phyloP scores from a whole-genome alignment of 2,113 vertebrate species.

The Varanus komodoensis region DNA sequence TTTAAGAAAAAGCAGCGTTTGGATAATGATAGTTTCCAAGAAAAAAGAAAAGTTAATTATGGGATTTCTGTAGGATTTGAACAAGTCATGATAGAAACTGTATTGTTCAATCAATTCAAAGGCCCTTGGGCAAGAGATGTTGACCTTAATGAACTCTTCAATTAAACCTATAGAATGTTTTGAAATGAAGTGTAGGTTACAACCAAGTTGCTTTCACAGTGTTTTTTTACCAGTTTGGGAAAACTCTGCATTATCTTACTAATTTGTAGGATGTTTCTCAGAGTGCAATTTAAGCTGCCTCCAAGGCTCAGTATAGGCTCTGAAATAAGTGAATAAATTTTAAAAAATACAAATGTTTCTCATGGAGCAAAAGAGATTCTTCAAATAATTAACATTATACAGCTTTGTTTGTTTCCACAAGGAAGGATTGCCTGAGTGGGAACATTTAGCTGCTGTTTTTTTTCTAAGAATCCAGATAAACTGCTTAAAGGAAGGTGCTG shows the following conservation, averaged over 20 bases:
- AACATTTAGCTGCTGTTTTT: neutral
- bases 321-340: neutral
- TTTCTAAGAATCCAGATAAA: neutral
- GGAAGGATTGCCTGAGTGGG: neutral
- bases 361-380: neutral
- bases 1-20: neutral
- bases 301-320: neutral
- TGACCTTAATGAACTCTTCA: neutral
- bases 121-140: neutral
- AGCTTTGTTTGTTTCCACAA: conserved; percentile 4
- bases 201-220: neutral
- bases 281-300: conserved; percentile 20
- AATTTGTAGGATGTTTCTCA: neutral
- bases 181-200: neutral
- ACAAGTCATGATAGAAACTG: neutral
- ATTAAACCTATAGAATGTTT: conserved; percentile 8
- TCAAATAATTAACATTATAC: neutral
- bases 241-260: neutral
- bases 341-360: neutral
- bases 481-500: neutral
- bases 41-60: neutral
- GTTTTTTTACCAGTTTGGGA: neutral
- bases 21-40: conserved; percentile 6
- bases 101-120: conserved; percentile 13
- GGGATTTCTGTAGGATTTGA: neutral